Evolutionary conservation across 2,888 invertebrate species (phyloP), one percentile per base, ranked within the genome.

Genomic region (Metallyticus violacea): DNA sequence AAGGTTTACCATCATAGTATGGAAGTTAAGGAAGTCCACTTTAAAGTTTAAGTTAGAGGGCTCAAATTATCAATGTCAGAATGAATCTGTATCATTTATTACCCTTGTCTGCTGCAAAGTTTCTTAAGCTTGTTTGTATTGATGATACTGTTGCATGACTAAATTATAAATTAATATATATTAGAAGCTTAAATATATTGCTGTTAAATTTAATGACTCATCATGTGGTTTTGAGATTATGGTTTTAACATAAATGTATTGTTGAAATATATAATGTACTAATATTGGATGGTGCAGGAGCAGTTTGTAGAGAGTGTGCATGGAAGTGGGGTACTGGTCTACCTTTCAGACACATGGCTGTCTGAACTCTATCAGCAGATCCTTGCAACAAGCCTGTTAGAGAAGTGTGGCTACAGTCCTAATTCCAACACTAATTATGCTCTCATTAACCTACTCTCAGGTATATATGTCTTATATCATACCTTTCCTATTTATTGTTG

Each of bases 291-390:
- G 40, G 40, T 62, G 6, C 78, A 98, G 94, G 96, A 96, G 88
- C 96, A 97, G 91, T 99, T 99, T 91, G 96, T 98, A 1, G 97
- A 98, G 90, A 97, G 97, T 90, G 97, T 99, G 6, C 97, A 98
- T 91, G 97, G 97, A 62, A 97, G 97, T 87, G 99, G 98, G 0
- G 97, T 99, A 26, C 93, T 99, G 29, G 97, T 99, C 6, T 99
- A 98, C 90, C 93, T 99, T 9, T 98, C 98, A 0, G 97, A 97
- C 0, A 96, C 97, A 0, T 99, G 99, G 99, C 94, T 99, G 2
- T 95, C 97, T 76, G 98, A 99, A 90, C 93, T 99, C 7, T 99
- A 98, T 91, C 97, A 97, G 90, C 97, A 96, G 90, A 95, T 98
- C 1, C 92, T 98, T 5, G 94, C 96, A 0, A 94, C 94, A 86